phyloP scores from a whole-genome alignment of 2,113 vertebrate species.

The Sus scrofa region DNA sequence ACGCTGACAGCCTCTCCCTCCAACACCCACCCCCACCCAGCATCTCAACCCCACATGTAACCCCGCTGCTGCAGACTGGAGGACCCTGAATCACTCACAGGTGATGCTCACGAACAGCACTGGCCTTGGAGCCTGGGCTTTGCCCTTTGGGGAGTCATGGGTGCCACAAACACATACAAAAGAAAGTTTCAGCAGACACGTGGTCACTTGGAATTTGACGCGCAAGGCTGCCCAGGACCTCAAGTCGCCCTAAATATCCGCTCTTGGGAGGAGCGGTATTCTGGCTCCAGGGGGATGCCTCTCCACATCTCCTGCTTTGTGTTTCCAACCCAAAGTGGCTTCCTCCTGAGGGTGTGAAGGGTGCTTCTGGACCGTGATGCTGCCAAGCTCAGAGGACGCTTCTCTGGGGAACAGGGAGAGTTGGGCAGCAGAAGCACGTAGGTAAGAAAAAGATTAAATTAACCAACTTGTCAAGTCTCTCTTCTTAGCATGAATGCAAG shows the following conservation, averaged over 20 bases:
- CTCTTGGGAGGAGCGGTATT: background rate
- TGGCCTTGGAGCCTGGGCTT: background rate
- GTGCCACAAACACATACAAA: background rate
- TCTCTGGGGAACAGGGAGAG: background rate
- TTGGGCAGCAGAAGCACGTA: background rate
- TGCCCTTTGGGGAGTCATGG: accelerated
- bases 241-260: background rate
- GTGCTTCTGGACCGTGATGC: background rate
- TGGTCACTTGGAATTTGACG: background rate
- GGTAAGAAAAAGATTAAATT: constrained; percentile 53
- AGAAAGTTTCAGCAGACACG: background rate
- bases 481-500: background rate
- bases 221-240: too few relatives aligned
- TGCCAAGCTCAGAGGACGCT: background rate
- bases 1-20: constrained; percentile 71
- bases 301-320: background rate
- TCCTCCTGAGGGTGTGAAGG: background rate
- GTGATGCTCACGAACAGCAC: background rate
- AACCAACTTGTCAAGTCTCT: constrained; percentile 50
- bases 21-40: background rate
- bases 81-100: constrained; percentile 70
- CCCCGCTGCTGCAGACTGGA: constrained; percentile 61
- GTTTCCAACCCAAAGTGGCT: background rate
- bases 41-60: background rate
- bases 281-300: accelerated